Evolutionary conservation across 30 jellyfish, hydroid and myxozoan species (phyloP).

Genomic region (Aurelia sp.): DNA sequence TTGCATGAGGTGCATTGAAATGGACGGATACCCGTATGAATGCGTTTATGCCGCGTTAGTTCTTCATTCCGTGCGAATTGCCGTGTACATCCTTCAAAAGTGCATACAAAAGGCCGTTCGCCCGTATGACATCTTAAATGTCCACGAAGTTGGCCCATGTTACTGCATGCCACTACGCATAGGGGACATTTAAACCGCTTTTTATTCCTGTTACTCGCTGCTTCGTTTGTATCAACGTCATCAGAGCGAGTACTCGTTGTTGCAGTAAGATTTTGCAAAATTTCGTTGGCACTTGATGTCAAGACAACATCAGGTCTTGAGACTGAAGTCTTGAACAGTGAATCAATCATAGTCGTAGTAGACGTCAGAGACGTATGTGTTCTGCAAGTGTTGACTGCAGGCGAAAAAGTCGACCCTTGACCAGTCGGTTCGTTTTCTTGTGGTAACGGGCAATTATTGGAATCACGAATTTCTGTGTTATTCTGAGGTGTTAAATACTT

Average conservation of each 20-base stretch:
- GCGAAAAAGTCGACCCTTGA: background rate
- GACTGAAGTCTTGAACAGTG: too few relatives aligned
- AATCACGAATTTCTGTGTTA: background rate
- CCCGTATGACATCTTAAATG: constrained; percentile 79
- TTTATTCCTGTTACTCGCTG: background rate
- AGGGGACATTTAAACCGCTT: constrained; percentile 57
- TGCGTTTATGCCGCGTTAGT: constrained; percentile 77
- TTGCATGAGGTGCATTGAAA: constrained; percentile 44
- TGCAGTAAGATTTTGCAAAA: too few relatives aligned
- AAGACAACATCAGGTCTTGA: too few relatives aligned
- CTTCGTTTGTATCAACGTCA: background rate
- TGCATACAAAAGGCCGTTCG: constrained; percentile 69
- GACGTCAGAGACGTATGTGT: too few relatives aligned
- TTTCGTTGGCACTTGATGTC: too few relatives aligned
- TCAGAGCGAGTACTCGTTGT: background rate
- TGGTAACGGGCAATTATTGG: background rate
- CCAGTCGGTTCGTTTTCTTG: background rate
- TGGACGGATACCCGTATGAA: constrained; percentile 82
- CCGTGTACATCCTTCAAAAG: constrained; percentile 46
- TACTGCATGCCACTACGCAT: constrained; percentile 62
- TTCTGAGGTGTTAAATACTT: background rate
- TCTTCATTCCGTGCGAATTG: constrained; percentile 80
- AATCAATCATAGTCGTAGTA: too few relatives aligned
- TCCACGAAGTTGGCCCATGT: constrained; percentile 79
- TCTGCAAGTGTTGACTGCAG: too few relatives aligned